Evolutionary conservation across 2,888 invertebrate species (phyloP), one percentile per base, ranked within the genome.

Genomic region (Harmothoe impar): DNA sequence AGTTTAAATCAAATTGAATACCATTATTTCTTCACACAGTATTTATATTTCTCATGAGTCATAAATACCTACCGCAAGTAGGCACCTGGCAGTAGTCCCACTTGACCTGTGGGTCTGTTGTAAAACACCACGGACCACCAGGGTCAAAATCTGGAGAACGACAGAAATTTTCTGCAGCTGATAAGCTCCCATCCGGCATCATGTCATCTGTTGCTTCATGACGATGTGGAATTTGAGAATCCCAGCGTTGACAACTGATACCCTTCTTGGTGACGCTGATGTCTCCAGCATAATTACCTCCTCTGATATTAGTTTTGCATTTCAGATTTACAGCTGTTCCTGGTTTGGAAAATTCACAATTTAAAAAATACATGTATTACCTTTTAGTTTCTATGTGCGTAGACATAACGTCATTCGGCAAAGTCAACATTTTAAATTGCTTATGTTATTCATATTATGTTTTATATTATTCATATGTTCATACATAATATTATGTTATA

Each of bases 61-160:
- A 43, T 10, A 43, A 12, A 81, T 43, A 54, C 86, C 17, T 29
- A 86, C 86, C 29, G 31, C 86, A 86, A 25, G 86, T 56, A 0
- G 86, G 86, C 0, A 86, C 56, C 7, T 86, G 3, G 20, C 86
- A 86, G 86, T 86, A 56, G 54, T 86, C 86, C 86, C 86, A 86
- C 31, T 54, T 33, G 7, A 54, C 25, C 54, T 86, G 25, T 20
- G 86, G 86, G 25, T 86, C 86, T 29, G 86, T 86, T 10, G 86
- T 86, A 29, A 54, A 86, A 54, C 86, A 86, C 86, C 86, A 86
- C 23, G 86, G 86, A 20, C 86, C 86, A 54, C 54, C 86, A 86
- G 56, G 54, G 56, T 86, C 86, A 54, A 86, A 86, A 54, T 86
- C 86, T 20, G 86, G 86, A 20, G 86, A 86, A n/a, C 86, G 86